These are phyloP conservation scores for Sakesphorus luctuosus DNA, from an alignment of 2,113 vertebrate species.

Conservation along the genomic window DNA sequence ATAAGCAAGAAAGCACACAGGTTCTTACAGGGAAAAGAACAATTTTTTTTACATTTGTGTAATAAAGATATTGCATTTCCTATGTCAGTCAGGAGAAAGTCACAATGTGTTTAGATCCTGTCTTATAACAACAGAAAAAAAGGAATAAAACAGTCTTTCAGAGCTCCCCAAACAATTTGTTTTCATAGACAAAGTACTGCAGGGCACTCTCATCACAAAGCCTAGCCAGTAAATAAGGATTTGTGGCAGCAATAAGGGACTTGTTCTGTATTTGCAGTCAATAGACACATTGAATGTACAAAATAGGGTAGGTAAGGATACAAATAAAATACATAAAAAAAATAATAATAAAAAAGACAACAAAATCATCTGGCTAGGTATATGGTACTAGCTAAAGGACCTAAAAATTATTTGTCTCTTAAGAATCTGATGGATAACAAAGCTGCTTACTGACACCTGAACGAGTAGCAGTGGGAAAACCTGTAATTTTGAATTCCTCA, in stretches of 20 bases:
- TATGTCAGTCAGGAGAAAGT: background rate
- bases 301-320: background rate
- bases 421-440: background rate
- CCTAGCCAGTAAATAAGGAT: background rate
- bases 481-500: background rate
- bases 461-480: background rate
- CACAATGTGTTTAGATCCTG: background rate
- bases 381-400: background rate
- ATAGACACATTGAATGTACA: background rate
- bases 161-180: background rate
- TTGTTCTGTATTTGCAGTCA: background rate
- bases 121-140: background rate
- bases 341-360: background rate
- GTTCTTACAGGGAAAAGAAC: background rate
- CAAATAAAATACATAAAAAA: background rate
- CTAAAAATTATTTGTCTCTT: background rate
- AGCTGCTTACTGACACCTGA: background rate
- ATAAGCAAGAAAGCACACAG: background rate
- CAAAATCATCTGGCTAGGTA: background rate
- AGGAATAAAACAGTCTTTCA: conserved; percentile 7
- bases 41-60: background rate
- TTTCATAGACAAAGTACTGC: conserved; percentile 1
- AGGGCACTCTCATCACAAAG: background rate
- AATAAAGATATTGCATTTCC: conserved; percentile 15
- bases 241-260: background rate